Evolutionary conservation across 1,140 invertebrate species (phyloP).

Genomic region (silkworm (Bombyx mori)): ASM3026992v2 NC_085109.1:14024501-14025000

Average conservation of each 20-base stretch:
- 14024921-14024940: constrained; percentile 64
- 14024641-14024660: no score
- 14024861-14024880: constrained; percentile 67
- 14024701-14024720: constrained; percentile 41
- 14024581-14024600: no score
- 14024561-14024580: no score
- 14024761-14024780: constrained; percentile 55
- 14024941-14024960: constrained; percentile 63
- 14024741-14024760: constrained; percentile 60
- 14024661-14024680: no score
- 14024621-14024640: no score
- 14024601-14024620: no score
- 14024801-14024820: constrained; percentile 59
- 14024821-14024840: constrained; percentile 58
- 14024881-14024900: constrained; percentile 55
- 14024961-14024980: constrained; percentile 24
- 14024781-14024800: constrained; percentile 64
- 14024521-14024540: constrained; percentile 10
- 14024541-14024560: constrained; percentile 1
- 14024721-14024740: constrained; percentile 68
- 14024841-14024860: constrained; percentile 67
- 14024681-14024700: no score
- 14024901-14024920: constrained; percentile 56
- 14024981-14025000: constrained; percentile 29
- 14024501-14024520: constrained; percentile 15